Conservation (phyloP, 2,797 vertebrate species). For the Podarcis siculus region DNA sequence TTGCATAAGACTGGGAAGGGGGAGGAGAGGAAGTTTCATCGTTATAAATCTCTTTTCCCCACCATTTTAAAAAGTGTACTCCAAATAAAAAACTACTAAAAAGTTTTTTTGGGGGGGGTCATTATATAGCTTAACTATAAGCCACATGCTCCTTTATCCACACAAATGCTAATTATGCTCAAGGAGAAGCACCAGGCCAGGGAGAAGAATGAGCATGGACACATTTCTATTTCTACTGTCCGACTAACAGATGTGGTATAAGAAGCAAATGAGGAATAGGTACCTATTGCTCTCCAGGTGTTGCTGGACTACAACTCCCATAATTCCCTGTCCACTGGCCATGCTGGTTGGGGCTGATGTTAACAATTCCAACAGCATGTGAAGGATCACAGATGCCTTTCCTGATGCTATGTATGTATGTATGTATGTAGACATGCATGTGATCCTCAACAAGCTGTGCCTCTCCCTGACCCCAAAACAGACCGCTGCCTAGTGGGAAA, state of each 20-base stretch:
- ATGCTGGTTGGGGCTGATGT: no score
- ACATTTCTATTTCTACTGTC: background rate
- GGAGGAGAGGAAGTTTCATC: conserved; percentile 15
- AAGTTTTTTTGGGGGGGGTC: no score
- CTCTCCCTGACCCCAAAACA: background rate
- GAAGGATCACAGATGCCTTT: no score
- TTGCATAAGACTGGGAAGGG: conserved; percentile 88
- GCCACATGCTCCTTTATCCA: background rate
- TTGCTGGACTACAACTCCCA: no score
- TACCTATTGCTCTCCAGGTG: no score
- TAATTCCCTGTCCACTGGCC: no score
- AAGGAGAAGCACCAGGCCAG: background rate
- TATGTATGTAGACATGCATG: background rate
- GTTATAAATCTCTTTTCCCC: conserved; percentile 7
- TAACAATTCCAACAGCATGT: no score
- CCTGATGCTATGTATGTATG: no score
- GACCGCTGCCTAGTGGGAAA: background rate
- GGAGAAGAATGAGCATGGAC: background rate
- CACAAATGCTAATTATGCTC: background rate
- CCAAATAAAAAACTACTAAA: background rate
- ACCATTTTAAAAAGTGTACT: conserved; percentile 29
- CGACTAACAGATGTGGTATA: no score
- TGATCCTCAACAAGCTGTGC: background rate
- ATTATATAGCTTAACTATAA: background rate
- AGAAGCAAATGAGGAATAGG: background rate